Conservation (phyloP, 1,140 invertebrate species). For the Drosophila pectinifera region DNA sequence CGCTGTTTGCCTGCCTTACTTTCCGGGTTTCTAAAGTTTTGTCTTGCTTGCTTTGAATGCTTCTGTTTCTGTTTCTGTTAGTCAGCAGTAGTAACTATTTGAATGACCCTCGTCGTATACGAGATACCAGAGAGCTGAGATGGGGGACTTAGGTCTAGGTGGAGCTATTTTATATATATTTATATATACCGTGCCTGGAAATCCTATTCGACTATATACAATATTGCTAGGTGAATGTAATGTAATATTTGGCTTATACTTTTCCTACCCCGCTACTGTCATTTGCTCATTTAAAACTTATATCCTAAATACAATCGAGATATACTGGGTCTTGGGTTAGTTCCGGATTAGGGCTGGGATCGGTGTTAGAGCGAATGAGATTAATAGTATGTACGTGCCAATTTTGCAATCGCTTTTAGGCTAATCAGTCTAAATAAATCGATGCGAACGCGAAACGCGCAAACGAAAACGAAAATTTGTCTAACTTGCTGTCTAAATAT, state of each 20-base stretch:
- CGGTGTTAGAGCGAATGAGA: conserved; percentile 29
- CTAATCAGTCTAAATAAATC: conserved; percentile 78
- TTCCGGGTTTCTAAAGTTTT: conserved; percentile 24
- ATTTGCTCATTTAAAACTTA: conserved; percentile 60
- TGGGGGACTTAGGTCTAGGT: conserved; percentile 51
- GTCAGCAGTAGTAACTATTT: conserved; percentile 71
- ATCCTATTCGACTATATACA: conserved; percentile 62
- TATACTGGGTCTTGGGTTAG: conserved; percentile 29
- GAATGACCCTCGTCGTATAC: conserved; percentile 40
- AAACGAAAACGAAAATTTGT: conserved; percentile 53
- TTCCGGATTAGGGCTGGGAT: conserved; percentile 24
- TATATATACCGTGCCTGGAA: conserved; percentile 70
- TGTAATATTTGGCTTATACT: conserved; percentile 76
- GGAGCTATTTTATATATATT: conserved; percentile 49
- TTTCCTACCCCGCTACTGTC: conserved; percentile 56
- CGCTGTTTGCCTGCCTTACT: conserved; percentile 5
- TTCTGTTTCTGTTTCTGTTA: conserved; percentile 21
- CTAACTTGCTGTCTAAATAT: conserved; percentile 66
- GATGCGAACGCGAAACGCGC: conserved; percentile 61
- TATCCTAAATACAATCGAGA: conserved; percentile 46
- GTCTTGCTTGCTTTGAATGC: conserved; percentile 42
- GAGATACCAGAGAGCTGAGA: conserved; percentile 49
- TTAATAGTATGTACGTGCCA: conserved; percentile 45
- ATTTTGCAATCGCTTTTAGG: conserved; percentile 71
- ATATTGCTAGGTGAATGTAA: conserved; percentile 52